Evolutionary conservation across 2,888 invertebrate genomes (phyloP).

Genomic region (Rugalucina vietnamica): DNA sequence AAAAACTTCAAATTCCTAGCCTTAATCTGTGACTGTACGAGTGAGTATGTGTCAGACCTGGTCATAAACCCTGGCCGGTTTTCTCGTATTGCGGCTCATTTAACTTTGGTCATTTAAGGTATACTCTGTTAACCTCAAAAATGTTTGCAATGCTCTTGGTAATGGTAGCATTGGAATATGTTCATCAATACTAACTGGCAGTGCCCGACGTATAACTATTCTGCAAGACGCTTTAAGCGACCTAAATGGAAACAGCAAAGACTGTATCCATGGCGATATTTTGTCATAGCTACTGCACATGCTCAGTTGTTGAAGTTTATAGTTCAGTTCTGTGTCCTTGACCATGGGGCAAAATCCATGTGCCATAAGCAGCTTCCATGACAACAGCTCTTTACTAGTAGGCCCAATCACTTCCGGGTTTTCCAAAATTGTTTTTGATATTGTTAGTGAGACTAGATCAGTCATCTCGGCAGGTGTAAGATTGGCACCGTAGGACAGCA

Average conservation of each 20-base stretch:
- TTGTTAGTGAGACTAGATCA: constrained; percentile 75
- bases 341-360: constrained; percentile 75
- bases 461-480: constrained; percentile 78
- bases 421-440: constrained; percentile 78
- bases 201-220: constrained; percentile 67
- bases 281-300: constrained; percentile 78
- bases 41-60: no score
- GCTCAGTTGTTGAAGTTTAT: constrained; percentile 73
- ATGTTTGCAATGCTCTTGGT: constrained; percentile 67
- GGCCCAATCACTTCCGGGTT: constrained; percentile 79
- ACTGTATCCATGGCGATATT: constrained; percentile 75
- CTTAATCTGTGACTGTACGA: no score
- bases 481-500: constrained; percentile 79
- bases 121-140: constrained; percentile 69
- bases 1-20: no score
- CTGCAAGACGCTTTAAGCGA: constrained; percentile 75
- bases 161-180: constrained; percentile 70
- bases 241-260: constrained; percentile 70
- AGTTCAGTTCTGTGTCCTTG: constrained; percentile 64
- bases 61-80: no score
- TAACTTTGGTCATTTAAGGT: constrained; percentile 18
- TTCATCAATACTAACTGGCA: constrained; percentile 68
- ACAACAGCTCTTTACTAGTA: constrained; percentile 73
- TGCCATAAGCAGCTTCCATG: constrained; percentile 75
- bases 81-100: no score